Conservation (phyloP, 2,797 vertebrate genomes). For the Sebastes minor region DNA sequence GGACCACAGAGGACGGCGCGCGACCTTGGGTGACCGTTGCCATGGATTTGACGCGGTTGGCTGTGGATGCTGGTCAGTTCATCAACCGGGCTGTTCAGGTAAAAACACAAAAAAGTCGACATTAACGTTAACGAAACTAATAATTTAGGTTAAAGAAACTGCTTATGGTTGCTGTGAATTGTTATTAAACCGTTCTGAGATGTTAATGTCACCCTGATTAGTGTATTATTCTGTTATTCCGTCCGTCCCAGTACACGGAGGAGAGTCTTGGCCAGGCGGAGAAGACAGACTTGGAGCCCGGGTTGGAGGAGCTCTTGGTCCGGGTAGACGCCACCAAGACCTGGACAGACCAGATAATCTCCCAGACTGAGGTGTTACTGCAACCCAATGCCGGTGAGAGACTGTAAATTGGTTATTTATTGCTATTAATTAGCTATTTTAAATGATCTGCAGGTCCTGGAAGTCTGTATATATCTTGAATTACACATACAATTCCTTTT, state of each 20-base stretch:
- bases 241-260: conserved; percentile 87
- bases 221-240: background rate
- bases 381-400: conserved; percentile 94
- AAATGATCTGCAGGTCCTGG: too few relatives aligned
- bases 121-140: fast-evolving
- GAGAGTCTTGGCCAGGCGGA: conserved; percentile 94
- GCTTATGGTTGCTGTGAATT: background rate
- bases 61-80: conserved; percentile 91
- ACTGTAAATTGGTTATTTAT: background rate
- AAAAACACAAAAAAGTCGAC: conserved; percentile 6
- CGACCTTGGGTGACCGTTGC: conserved; percentile 54
- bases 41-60: conserved; percentile 93
- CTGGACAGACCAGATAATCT: conserved; percentile 94
- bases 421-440: background rate
- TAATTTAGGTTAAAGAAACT: background rate
- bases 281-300: conserved; percentile 91
- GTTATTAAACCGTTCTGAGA: background rate
- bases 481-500: background rate
- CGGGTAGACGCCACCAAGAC: conserved; percentile 91
- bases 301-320: conserved; percentile 90
- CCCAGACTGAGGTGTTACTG: conserved; percentile 92
- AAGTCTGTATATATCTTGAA: background rate
- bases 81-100: conserved; percentile 93
- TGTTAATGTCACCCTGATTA: too few relatives aligned
- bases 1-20: background rate